Conservation (phyloP, 2,797 vertebrate species). For the Orestias chungarensis region DNA sequence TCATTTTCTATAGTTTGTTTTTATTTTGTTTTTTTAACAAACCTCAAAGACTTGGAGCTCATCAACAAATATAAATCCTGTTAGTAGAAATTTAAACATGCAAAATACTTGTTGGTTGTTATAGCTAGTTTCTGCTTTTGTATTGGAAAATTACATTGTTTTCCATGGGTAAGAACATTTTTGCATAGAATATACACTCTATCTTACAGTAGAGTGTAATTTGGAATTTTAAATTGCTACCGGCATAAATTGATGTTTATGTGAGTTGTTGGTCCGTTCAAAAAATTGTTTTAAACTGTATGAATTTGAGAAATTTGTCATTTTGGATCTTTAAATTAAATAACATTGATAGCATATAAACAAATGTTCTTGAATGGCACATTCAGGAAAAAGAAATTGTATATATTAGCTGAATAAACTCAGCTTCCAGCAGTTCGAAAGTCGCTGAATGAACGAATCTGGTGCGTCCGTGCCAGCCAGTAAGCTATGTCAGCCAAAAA, state of each 20-base stretch:
- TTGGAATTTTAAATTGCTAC: not conserved
- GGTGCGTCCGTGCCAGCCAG: slow-evolving; percentile 14
- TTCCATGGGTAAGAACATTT: not conserved
- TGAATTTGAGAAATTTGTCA: not conserved
- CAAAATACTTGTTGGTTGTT: not conserved
- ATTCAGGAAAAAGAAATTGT: not conserved
- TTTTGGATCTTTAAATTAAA: not conserved
- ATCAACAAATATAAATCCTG: not conserved
- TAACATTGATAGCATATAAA: not conserved
- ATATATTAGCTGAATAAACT: not conserved
- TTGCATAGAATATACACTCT: not conserved
- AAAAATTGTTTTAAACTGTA: not conserved
- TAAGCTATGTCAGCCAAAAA: slow-evolving; percentile 4
- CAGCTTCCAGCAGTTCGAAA: not conserved
- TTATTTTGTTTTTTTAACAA: not conserved
- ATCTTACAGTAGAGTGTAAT: not conserved
- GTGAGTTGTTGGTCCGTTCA: not conserved
- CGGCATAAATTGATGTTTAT: not conserved
- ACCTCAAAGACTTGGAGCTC: not conserved
- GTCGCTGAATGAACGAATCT: not conserved
- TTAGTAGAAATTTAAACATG: not conserved
- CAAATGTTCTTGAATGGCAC: not conserved
- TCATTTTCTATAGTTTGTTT: not conserved
- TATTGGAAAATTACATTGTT: too few species aligned
- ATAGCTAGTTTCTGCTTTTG: too few species aligned